Percentiles rank a stretch among this genome's conserved stretches.
phyloP scores from a whole-genome alignment of 2,888 invertebrate species.

The Cerceris ruficornis region DNA sequence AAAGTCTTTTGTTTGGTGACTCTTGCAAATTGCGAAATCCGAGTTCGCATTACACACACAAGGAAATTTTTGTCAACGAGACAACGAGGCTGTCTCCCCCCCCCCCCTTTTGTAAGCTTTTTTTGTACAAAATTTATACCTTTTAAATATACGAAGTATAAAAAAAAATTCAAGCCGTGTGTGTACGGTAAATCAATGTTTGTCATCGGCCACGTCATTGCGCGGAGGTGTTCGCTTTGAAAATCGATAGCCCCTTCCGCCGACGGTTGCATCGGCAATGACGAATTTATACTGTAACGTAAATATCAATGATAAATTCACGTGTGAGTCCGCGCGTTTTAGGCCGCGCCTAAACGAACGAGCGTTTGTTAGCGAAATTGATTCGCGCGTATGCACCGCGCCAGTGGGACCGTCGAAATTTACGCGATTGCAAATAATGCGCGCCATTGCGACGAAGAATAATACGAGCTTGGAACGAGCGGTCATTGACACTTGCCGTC shows the following conservation, averaged over 20 bases:
- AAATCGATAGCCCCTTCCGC: slow-evolving; percentile 35
- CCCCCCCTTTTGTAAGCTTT: too few relatives aligned
- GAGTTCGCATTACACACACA: too few relatives aligned
- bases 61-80: too few relatives aligned
- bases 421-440: not conserved
- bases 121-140: not conserved
- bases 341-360: slow-evolving; percentile 28
- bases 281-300: slow-evolving; percentile 42
- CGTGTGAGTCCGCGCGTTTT: slow-evolving; percentile 19
- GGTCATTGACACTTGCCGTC: slow-evolving; percentile 35
- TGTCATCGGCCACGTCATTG: slow-evolving; percentile 29
- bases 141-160: not conserved
- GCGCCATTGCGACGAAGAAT: too few relatives aligned
- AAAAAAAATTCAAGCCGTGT: not conserved
- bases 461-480: not conserved
- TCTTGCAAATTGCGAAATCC: too few relatives aligned
- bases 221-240: slow-evolving; percentile 7
- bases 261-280: slow-evolving; percentile 1
- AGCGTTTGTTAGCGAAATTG: slow-evolving; percentile 40
- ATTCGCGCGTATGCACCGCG: slow-evolving; percentile 2
- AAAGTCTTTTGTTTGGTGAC: too few relatives aligned
- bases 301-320: slow-evolving; percentile 45
- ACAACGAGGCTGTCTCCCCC: too few relatives aligned
- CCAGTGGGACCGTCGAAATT: slow-evolving; percentile 24
- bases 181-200: slow-evolving; percentile 31